These are phyloP conservation scores for Nesoenas mayeri DNA, from an alignment of 2,113 vertebrate genomes.

Conservation along the genomic window DNA sequence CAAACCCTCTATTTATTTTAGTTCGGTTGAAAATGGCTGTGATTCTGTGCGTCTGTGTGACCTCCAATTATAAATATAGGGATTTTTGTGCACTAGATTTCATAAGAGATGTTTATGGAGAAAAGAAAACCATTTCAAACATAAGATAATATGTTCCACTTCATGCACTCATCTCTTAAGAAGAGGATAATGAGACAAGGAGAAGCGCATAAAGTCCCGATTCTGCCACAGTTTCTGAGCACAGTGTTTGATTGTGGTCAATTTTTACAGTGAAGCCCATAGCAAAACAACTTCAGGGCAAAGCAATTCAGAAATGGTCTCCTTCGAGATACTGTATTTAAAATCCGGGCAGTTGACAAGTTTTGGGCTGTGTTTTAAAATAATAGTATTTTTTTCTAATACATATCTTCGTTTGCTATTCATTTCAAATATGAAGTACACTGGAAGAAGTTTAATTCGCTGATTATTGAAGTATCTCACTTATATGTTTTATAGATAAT, in stretches of 20 bases:
- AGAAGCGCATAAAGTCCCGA: background rate
- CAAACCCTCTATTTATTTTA: background rate
- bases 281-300: background rate
- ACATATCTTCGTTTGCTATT: background rate
- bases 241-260: background rate
- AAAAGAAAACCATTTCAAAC: background rate
- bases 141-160: background rate
- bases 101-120: background rate
- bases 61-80: background rate
- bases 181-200: background rate
- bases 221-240: background rate
- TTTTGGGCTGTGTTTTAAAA: background rate
- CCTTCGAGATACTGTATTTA: background rate
- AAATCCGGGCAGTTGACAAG: background rate
- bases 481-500: background rate
- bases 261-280: background rate
- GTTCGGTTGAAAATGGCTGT: background rate
- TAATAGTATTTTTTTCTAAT: background rate
- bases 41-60: background rate
- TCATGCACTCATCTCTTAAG: background rate
- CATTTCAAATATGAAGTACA: background rate
- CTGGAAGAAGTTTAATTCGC: background rate
- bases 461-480: background rate
- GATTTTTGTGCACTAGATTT: background rate
- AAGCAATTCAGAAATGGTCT: background rate